Conservation (phyloP, 2,113 vertebrate species). For the Ageneiosus marmoratus region DNA sequence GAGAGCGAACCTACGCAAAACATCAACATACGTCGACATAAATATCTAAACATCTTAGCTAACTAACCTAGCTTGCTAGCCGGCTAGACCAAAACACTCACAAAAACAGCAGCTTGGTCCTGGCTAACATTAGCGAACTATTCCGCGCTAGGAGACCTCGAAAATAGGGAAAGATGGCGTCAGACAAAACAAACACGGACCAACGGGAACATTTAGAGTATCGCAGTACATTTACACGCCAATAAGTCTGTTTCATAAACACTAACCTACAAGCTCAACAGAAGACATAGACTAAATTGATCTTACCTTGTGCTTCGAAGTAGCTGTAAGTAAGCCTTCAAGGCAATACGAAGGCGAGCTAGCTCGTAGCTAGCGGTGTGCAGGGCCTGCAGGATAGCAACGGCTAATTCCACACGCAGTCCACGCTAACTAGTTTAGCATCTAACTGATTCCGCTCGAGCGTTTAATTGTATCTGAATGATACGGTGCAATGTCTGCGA, state of each 20-base stretch:
- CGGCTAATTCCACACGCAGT: conserved; percentile 69
- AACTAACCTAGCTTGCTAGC: conserved; percentile 23
- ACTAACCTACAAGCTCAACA: neutral
- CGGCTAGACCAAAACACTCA: conserved; percentile 4
- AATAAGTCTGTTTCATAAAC: neutral
- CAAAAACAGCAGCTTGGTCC: conserved; percentile 42
- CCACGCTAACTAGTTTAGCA: conserved; percentile 50
- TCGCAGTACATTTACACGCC: neutral
- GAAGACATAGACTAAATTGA: too few relatives aligned
- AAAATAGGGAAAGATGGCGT: conserved; percentile 74
- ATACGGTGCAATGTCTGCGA: conserved; percentile 59
- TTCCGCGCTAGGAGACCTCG: conserved; percentile 52
- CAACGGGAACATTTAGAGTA: conserved; percentile 28
- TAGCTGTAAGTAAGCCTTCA: conserved; percentile 52
- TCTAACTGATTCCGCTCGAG: conserved; percentile 61
- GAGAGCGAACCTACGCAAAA: neutral
- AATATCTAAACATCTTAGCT: neutral
- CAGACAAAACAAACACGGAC: conserved; percentile 68
- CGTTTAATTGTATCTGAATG: conserved; percentile 48
- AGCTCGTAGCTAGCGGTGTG: conserved; percentile 61
- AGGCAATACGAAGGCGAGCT: conserved; percentile 53
- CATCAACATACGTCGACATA: neutral
- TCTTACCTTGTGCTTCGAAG: conserved; percentile 61
- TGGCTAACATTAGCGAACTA: conserved; percentile 45
- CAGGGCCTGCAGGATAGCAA: conserved; percentile 65